Evolutionary conservation across 2,797 vertebrate genomes (phyloP).

Genomic region (Gallinago stenura): DNA sequence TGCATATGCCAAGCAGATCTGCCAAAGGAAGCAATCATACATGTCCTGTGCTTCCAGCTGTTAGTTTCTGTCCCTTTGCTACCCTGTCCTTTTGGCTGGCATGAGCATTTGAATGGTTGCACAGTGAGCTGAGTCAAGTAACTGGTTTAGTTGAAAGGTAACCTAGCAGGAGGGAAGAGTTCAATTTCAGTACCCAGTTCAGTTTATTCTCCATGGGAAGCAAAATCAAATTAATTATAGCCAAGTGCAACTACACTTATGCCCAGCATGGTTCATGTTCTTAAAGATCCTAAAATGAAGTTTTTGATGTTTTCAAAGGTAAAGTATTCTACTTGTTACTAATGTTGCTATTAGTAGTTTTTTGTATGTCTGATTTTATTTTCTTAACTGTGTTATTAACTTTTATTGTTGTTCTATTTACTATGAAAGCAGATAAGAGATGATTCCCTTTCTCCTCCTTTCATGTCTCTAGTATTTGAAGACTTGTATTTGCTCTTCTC

Average conservation of each 20-base stretch:
- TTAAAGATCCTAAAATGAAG: not conserved
- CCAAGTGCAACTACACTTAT: not conserved
- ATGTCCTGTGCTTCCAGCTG: not conserved
- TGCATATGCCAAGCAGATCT: not conserved
- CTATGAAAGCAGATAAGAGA: not conserved
- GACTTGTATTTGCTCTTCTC: not conserved
- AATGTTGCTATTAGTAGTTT: not conserved
- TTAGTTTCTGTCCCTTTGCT: not conserved
- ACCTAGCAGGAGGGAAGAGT: not conserved
- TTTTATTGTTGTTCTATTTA: not conserved
- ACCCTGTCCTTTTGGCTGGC: not conserved
- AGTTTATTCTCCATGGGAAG: not conserved
- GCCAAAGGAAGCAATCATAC: not conserved
- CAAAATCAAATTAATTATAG: not conserved
- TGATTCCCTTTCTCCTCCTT: not conserved
- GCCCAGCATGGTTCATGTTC: not conserved
- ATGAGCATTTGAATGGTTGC: not conserved
- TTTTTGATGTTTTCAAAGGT: not conserved
- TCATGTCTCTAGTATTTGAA: not conserved
- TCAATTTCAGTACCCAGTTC: not conserved
- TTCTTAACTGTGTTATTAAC: not conserved
- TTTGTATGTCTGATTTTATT: not conserved
- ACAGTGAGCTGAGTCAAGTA: not conserved
- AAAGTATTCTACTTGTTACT: not conserved
- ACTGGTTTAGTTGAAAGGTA: not conserved